These are phyloP conservation scores for Sphecodes monilicornis DNA, from an alignment of 2,888 invertebrate species.

Conservation along the genomic window DNA sequence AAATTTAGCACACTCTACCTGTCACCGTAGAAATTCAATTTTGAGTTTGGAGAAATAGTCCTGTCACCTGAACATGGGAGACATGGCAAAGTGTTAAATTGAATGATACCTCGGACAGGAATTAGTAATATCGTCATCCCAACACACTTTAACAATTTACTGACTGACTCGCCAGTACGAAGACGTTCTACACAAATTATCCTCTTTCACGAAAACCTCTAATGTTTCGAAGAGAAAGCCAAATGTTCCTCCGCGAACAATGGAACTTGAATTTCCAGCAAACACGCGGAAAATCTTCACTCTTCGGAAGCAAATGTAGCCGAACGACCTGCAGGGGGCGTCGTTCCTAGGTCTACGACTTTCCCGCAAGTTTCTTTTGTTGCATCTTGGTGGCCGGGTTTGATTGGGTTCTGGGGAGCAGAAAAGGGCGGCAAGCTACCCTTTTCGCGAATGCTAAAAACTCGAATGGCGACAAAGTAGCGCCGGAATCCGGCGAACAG, in stretches of 20 bases:
- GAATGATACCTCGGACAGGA: no score
- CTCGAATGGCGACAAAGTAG: not conserved
- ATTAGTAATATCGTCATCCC: no score
- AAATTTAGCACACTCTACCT: no score
- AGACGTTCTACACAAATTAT: no score
- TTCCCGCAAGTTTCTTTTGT: not conserved
- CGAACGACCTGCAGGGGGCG: not conserved
- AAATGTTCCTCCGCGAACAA: not conserved
- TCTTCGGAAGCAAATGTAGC: not conserved
- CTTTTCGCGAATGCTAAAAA: not conserved
- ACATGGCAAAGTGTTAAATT: no score
- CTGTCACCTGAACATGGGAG: no score
- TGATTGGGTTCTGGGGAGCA: not conserved
- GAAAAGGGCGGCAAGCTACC: not conserved
- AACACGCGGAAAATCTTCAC: not conserved
- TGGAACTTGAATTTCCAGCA: not conserved
- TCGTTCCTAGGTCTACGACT: constrained; percentile 1
- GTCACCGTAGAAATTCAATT: no score
- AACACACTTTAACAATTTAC: no score
- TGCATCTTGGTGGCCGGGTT: not conserved
- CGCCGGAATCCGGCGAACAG: not conserved
- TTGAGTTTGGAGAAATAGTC: no score
- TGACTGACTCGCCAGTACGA: no score
- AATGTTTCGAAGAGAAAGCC: no score
- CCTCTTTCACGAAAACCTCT: no score